Base-by-base conservation (phyloP, 2,888 invertebrate species). In the Machimus atricapillus region DNA sequence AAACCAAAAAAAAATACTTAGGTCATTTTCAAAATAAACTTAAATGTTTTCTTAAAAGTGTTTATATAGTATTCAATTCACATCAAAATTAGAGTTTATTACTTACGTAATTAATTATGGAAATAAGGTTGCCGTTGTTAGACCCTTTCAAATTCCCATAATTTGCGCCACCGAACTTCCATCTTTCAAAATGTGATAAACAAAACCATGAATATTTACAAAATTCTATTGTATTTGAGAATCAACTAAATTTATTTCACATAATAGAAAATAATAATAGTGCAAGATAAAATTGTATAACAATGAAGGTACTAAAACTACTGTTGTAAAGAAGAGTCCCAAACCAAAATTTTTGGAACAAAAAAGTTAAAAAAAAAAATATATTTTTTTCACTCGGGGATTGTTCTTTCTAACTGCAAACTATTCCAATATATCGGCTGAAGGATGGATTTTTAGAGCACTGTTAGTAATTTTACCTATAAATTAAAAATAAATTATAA, bases 401-500 rank as follows among this genome's bases (percentile, higher is more conserved):
- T 66, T 66, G 66, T 66, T 23, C 27, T 66, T 23, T 66, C 19
- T 52, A 52, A 52, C 16, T n/a, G 16, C n/a, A 52, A 52, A 52
- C 52, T 52, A 52, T 23, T 66, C 66, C 19, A 66, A 66, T 66
- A 66, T 66, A 66, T 27, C 66, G 66, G 14, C 27, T 66, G 27
- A 23, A 23, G 66, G 66, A 66, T 66, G 66, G 27, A 66, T 23
- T 66, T 56, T 66, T 66, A 76, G 73, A 74, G 37, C 23, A 78
- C 43, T 34, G 78, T 78, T 78, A 78, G 78, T 78, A 40, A 43
- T 43, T 66, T 66, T 78, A 78, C 78, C 43, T 78, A 78, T 78
- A 40, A 78, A 78, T 78, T 78, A 78, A 78, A 78, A 78, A 78
- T 78, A 78, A 78, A 78, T 78, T 78, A 78, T 78, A 78, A 78